Base-by-base conservation (phyloP, 2,888 invertebrate species). In the Rosalia funebris region DNA sequence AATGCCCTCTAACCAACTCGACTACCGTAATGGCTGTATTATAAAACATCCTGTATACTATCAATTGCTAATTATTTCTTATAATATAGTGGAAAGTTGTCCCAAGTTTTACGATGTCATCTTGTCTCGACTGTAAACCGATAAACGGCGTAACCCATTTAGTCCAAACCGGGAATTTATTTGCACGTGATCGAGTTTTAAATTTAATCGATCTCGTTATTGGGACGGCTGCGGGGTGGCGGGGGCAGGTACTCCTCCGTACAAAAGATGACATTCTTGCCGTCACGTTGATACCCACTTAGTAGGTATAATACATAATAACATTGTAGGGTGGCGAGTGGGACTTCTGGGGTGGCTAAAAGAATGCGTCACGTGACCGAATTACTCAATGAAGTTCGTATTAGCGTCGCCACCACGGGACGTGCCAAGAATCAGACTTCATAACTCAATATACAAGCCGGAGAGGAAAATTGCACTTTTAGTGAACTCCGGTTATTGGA, bases 351-450 rank as follows among this genome's bases (percentile, higher is more conserved):
- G 55, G 46, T 57, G 66, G 63, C 65, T 55, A 67, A 75, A 78
- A 78, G 78, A 79, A 78, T 77, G 75, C 75, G 70, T 72, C 79
- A 77, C 81, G 81, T 82, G 81, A 82, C 81, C 75, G 75, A 80
- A 80, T 81, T 81, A 76, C 79, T 73, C 76, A 79, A 79, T 77
- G 79, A 79, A 76, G 71, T 71, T 67, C 75, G 79, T 77, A 79
- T 80, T 79, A 78, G 75, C 68, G 70, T 70, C 71, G 69, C 74
- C 65, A 57, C 60, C 63, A 71, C 65, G 58, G 63, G 59, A 75
- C 74, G 71, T 70, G 72, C 70, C 67, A 64, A 56, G 74, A 75
- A 75, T 74, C 70, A 64, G 67, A 63, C 65, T 50, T 57, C 63
- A 64, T 55, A 66, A 69, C 63, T 66, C 67, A 68, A 68, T 67